Evolutionary conservation across 2,888 invertebrate genomes (phyloP), one percentile per base, ranked within the genome.

Genomic region (Allygus modestus): DNA sequence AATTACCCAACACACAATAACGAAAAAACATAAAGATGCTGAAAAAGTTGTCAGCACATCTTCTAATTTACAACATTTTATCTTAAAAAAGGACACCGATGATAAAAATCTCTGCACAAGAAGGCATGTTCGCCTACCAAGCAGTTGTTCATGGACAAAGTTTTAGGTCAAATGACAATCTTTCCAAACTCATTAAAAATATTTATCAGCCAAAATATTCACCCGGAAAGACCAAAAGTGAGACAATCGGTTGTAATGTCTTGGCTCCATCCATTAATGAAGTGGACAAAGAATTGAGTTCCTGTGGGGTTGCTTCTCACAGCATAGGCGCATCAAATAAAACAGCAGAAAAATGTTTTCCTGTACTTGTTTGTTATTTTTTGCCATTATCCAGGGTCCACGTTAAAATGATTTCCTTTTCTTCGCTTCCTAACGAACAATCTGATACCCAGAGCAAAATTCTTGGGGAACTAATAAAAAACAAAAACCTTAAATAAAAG

Each of bases 61-160:
- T 65, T 33, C 69, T 65, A 65, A 7, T 65, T 65, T 65, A 65
- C 28, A 7, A 65, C 28, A 65, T 65, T 31, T 65, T 31, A 33
- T 28, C 15, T 11, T 33, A 65, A 65, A 65, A 33, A 65, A 65
- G 69, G 69, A 65, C n/a, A n/a, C n/a, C 33, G 69, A 65, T 20
- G 69, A 33, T 28, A n/a, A 65, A 65, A 65, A 33, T 65, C n/a
- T 65, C 69, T 31, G 23, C 69, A 31, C 69, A 65, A 65, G 69
- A 65, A 28, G 69, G 33, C 33, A 28, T 65, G 69, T 65, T 65
- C n/a, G 20, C 69, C n/a, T 65, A 17, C 7, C 28, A 65, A 2
- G 33, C 23, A 65, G n/a, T 65, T 65, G 69, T 65, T 65, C 69
- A 65, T 65, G 69, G 28, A 65, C 69, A 65, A 9, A 65, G 69